Evolutionary conservation across 1,140 invertebrate species (phyloP), one percentile per base, ranked within the genome.

Genomic region (Calephelis virginiensis): DNA sequence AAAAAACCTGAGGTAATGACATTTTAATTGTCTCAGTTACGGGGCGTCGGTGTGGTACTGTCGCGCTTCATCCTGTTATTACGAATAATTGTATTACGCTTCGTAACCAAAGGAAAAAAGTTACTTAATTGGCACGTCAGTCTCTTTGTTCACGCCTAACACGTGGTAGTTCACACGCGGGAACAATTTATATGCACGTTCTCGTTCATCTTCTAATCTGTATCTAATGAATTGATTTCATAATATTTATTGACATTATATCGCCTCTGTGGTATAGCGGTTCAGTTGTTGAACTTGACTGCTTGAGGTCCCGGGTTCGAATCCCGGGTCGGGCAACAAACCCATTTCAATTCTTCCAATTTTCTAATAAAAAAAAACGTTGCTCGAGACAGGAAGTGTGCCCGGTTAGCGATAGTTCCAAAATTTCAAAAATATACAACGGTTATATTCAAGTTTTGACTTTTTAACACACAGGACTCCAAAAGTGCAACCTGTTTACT

Each of bases 61-160:
- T 86, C 83, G 78, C 82, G 78, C 81, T 59, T 86, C 86, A 84
- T 90, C 86, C 87, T 90, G 86, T 85, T 85, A 90, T 90, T 90
- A 90, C 86, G 77, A 76, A 84, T 90, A 90, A 90, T 90, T 90
- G 86, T 82, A 90, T 89, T 89, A 90, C 81, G 85, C 76, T 89
- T 89, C 83, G 87, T 87, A 87, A 90, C 85, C 71, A 82, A 77
- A 77, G 82, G 79, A 87, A 87, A 86, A 85, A 81, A 78, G 67
- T 76, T 77, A 77, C 86, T 83, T 90, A 90, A 90, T 90, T 86
- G 85, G 86, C 83, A 83, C 74, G 79, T 80, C 76, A 76, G 78
- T 86, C 82, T 89, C 81, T 88, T 88, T 88, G 86, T 88, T 83
- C 78, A 76, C 77, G 80, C 72, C 75, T 80, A 81, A 76, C 86